Base-by-base conservation (phyloP, 2,797 vertebrate genomes). In the Artibeus lituratus region DNA sequence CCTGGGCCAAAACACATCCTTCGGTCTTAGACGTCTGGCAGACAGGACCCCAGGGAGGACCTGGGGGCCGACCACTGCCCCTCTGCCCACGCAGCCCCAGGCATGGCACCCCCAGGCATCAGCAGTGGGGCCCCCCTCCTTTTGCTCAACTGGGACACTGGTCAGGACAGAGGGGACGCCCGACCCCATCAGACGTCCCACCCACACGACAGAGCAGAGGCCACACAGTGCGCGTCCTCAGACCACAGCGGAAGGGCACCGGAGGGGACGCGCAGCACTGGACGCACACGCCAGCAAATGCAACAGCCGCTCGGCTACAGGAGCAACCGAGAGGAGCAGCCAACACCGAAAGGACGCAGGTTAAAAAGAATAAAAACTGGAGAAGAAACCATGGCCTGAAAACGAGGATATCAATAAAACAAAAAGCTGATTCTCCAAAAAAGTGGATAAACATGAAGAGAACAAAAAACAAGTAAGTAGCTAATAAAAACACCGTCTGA, bases 181-280 rank as follows among this genome's bases (percentile, higher is more conserved):
- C 4, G 55, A 39, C 35, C 92, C 39, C 0, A 0, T 59, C 0
- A 6, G 22, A 72, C 14, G 10, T 19, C 44, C 22, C 3, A 3
- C 15, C 35, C 26, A 10, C 12, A 32, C 7, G n/a, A 37, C 57
- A 35, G 37, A 10, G 22, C 1, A 44, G 44, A 67, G 24, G 2
- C 26, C 57, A 15, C 2, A 39, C 0, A 5, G 19, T 4, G 19
- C 11, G 0, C 11, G 53, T 10, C 11, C 84, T 29, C 37, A 16
- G 84, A 24, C 1, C 65, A 73, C 53, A 22, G 11, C 0, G 1
- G n/a, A 47, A 16, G 0, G 1, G 26, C n/a, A 42, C 6, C 0
- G 7, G 21, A 76, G 32, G 26, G 21, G 29, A 11, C 5, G 4
- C 2, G 18, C 0, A 35, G 94, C 57, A 35, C 9, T 4, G 15